Conservation (phyloP, 2,888 invertebrate genomes). For the Apantesis nais region DNA sequence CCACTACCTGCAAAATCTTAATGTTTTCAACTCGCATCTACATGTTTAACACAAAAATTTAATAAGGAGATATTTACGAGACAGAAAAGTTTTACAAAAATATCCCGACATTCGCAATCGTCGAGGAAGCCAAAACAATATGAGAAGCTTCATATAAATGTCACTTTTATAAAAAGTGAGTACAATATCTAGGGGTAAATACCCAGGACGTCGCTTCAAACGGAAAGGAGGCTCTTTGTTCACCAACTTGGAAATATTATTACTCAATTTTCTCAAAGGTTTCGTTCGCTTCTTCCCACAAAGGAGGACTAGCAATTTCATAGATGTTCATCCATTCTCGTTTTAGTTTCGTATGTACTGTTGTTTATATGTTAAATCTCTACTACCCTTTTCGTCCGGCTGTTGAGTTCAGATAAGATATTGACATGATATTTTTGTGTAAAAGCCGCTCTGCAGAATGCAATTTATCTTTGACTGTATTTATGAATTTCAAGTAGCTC, state of each 20-base stretch:
- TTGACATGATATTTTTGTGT: slow-evolving; percentile 53
- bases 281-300: slow-evolving; percentile 54
- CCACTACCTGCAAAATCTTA: background rate
- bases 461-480: slow-evolving; percentile 60
- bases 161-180: slow-evolving; percentile 51
- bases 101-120: slow-evolving; percentile 22
- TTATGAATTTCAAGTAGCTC: slow-evolving; percentile 63
- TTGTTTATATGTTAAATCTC: slow-evolving; percentile 69
- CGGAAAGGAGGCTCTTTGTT: slow-evolving; percentile 66
- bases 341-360: slow-evolving; percentile 62
- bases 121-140: slow-evolving; percentile 41
- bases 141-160: slow-evolving; percentile 49
- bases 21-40: background rate
- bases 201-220: slow-evolving; percentile 64
- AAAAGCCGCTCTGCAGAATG: slow-evolving; percentile 53
- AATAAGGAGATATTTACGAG: slow-evolving; percentile 29
- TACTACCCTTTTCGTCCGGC: slow-evolving; percentile 63
- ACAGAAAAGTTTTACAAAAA: slow-evolving; percentile 9
- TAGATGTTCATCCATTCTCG: slow-evolving; percentile 63
- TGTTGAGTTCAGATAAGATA: slow-evolving; percentile 58
- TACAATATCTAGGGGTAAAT: slow-evolving; percentile 62
- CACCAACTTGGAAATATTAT: slow-evolving; percentile 78
- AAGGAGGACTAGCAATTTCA: slow-evolving; percentile 67
- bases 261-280: slow-evolving; percentile 72
- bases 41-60: slow-evolving; percentile 14